phyloP scores from a whole-genome alignment of 1,140 invertebrate genomes.

The Cyclargus thomasi region DNA sequence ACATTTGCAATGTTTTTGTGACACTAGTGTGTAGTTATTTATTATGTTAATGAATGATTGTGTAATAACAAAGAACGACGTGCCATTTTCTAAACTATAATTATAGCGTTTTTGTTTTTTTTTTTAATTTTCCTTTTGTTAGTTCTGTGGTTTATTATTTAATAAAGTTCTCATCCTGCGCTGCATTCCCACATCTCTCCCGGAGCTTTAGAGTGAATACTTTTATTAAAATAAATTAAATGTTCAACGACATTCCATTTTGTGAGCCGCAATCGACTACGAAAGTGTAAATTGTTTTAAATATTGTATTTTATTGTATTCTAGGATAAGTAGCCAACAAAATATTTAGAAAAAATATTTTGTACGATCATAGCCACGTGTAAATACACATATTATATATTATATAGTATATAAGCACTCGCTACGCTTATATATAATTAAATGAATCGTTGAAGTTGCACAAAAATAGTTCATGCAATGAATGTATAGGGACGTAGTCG shows the following conservation, averaged over 20 bases:
- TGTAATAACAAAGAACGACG: background rate
- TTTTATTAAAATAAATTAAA: background rate
- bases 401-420: slow-evolving; percentile 38
- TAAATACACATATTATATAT: slow-evolving; percentile 41
- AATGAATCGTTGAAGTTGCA: slow-evolving; percentile 37
- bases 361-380: slow-evolving; percentile 41
- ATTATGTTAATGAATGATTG: background rate
- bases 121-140: background rate
- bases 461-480: slow-evolving; percentile 40
- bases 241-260: background rate
- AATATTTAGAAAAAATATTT: slow-evolving; percentile 61
- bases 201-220: background rate
- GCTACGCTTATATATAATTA: slow-evolving; percentile 49
- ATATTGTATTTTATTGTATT: slow-evolving; percentile 42
- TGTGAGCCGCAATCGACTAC: slow-evolving; percentile 15
- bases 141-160: background rate
- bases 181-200: background rate
- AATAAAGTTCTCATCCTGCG: background rate
- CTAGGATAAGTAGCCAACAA: slow-evolving; percentile 43
- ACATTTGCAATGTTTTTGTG: background rate
- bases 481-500: slow-evolving; percentile 38
- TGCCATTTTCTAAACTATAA: background rate
- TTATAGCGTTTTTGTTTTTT: background rate
- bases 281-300: slow-evolving; percentile 38
- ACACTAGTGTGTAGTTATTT: background rate